Conservation (phyloP, 2,113 vertebrate genomes). For the Psittacara wagleri region DNA sequence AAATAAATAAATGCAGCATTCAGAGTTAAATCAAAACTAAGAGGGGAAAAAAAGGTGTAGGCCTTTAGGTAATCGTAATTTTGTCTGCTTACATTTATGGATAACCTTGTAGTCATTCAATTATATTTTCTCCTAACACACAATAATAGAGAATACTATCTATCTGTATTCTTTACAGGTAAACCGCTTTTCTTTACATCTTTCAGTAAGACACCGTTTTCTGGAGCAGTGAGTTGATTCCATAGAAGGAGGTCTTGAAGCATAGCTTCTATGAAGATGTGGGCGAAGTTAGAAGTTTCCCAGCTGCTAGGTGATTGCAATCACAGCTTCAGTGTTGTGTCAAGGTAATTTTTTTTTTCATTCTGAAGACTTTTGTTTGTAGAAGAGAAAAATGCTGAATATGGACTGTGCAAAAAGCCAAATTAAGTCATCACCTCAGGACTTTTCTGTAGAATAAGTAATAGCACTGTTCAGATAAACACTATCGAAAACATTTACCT, state of each 20-base stretch:
- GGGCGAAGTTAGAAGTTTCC: neutral
- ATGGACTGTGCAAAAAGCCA: neutral
- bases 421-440: neutral
- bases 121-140: neutral
- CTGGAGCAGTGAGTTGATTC: neutral
- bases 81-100: neutral
- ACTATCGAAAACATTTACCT: neutral
- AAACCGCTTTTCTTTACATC: neutral
- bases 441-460: neutral
- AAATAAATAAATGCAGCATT: neutral
- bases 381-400: neutral
- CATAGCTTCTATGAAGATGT: neutral
- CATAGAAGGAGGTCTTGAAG: neutral
- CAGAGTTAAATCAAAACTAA: neutral
- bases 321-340: neutral
- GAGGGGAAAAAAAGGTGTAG: neutral
- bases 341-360: neutral
- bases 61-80: neutral
- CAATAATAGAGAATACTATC: neutral
- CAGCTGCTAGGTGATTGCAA: neutral
- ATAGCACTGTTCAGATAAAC: neutral
- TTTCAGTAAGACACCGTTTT: neutral
- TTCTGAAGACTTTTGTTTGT: neutral
- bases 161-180: neutral
- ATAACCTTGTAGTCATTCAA: neutral